A percentile compares a stretch with the other conserved stretches of the same genome.
These are phyloP conservation scores for Teleopsis dalmanni DNA, from an alignment of 1,140 invertebrate species.

Conservation along the genomic window DNA sequence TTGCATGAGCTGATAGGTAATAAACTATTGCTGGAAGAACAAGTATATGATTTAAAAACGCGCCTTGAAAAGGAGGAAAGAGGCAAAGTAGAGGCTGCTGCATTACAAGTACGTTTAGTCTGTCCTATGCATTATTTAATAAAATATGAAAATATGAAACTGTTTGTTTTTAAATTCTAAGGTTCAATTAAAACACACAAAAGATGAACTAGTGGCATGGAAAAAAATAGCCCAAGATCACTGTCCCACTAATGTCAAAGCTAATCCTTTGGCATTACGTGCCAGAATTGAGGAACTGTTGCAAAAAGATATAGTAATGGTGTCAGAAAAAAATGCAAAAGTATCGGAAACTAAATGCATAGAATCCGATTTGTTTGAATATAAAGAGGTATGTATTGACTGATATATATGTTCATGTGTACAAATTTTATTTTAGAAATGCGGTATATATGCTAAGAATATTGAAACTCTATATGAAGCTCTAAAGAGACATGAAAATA, in stretches of 20 bases:
- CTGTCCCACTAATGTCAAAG: constrained; percentile 31
- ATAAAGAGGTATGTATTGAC: not conserved
- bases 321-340: constrained; percentile 47
- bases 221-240: constrained; percentile 46
- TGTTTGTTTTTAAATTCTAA: too few species aligned
- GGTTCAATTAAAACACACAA: constrained; percentile 46
- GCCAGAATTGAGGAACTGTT: constrained; percentile 51
- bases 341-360: constrained; percentile 41
- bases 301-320: constrained; percentile 50
- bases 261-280: constrained; percentile 40
- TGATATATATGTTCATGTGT: not conserved
- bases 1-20: constrained; percentile 52
- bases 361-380: constrained; percentile 9
- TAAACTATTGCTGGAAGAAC: constrained; percentile 56
- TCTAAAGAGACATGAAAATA: constrained; percentile 52
- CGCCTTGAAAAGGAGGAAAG: constrained; percentile 45
- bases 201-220: constrained; percentile 54
- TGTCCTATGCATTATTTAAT: too few species aligned
- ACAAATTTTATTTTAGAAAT: constrained; percentile 20
- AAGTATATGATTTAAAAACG: constrained; percentile 52
- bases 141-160: too few species aligned
- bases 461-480: constrained; percentile 49
- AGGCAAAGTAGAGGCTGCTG: constrained; percentile 38
- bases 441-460: constrained; percentile 44
- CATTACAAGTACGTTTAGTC: constrained; percentile 53